phyloP scores from a whole-genome alignment of 2,113 vertebrate species.

The Guaruba guarouba region DNA sequence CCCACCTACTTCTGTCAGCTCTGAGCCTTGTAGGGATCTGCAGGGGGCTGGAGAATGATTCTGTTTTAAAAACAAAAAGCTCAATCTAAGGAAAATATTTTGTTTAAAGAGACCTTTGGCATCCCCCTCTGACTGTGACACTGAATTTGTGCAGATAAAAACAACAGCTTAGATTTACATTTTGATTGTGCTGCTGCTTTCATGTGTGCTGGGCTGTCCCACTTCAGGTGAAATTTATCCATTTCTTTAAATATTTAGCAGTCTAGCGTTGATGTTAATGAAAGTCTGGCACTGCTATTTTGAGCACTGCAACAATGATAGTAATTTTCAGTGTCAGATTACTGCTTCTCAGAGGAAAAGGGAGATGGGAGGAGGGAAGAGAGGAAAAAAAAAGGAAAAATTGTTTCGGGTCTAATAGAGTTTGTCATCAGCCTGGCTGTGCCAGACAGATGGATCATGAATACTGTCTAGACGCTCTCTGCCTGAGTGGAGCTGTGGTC shows the following conservation, averaged over 20 bases:
- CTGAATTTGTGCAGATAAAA: conserved; percentile 65
- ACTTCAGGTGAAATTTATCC: conserved; percentile 82
- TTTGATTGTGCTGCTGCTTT: conserved; percentile 72
- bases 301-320: conserved; percentile 88
- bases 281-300: conserved; percentile 88
- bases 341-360: conserved; percentile 80
- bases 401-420: conserved; percentile 89
- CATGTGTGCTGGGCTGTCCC: conserved; percentile 68
- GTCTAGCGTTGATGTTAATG: conserved; percentile 94
- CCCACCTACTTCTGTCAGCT: conserved; percentile 61
- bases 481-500: conserved; percentile 81
- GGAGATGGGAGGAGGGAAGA: conserved; percentile 65
- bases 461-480: conserved; percentile 96
- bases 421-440: conserved; percentile 89
- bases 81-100: conserved; percentile 72
- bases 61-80: conserved; percentile 70
- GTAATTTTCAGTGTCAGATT: conserved; percentile 90
- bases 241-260: conserved; percentile 95
- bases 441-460: conserved; percentile 99
- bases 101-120: conserved; percentile 68
- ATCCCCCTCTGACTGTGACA: conserved; percentile 63
- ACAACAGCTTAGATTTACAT: conserved; percentile 71
- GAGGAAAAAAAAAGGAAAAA: conserved; percentile 51
- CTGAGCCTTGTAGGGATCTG: conserved; percentile 45
- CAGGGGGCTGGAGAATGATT: conserved; percentile 60